Evolutionary conservation across 2,113 vertebrate genomes (phyloP), one percentile per base, ranked within the genome.

Genomic region (Mustelus asterias): DNA sequence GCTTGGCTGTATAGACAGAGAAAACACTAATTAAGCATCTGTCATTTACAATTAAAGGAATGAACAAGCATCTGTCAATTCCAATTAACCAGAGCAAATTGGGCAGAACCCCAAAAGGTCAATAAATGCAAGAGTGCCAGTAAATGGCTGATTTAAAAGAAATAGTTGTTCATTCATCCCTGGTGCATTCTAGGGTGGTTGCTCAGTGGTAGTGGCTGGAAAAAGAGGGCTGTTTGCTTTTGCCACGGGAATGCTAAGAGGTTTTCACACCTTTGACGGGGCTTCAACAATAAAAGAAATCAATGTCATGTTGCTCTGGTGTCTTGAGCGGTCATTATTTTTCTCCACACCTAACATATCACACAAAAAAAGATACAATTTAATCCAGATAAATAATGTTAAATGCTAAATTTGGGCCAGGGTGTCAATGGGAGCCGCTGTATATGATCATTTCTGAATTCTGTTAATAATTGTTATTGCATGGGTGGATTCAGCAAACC

Each of bases 1-100:
- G 94, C 69, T 72, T 72, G 94, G 41, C 94, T 72, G 20, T 44
- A 29, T 69, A 48, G 67, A 26, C 41, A 72, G 94, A 33, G 65
- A 95, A 72, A 95, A 95, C 69, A 95, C 44, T 95, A 95, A 95
- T 95, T 95, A 76, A 48, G 41, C 94, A 95, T 76, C 94, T 95
- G 94, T 95, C 94, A 95, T 70, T 48, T 95, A 95, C 93, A 95
- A 95, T 95, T 95, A 70, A 95, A 94, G 37, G 65, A 94, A 70
- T 44, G 41, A 94, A 94, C 70, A 94, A 95, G 65, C 93, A 95
- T 58, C 93, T 72, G 67, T 95, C 93, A 95, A 95, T 95, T 95
- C 72, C 94, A 95, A 95, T 95, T 95, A 72, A 72, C 67, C 54
- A 67, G 20, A 95, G 37, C 67, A 72, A 72, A 95, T 76, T 95